Conservation (phyloP, 2,888 invertebrate genomes). For the Zygothrica quintamaculata region DNA sequence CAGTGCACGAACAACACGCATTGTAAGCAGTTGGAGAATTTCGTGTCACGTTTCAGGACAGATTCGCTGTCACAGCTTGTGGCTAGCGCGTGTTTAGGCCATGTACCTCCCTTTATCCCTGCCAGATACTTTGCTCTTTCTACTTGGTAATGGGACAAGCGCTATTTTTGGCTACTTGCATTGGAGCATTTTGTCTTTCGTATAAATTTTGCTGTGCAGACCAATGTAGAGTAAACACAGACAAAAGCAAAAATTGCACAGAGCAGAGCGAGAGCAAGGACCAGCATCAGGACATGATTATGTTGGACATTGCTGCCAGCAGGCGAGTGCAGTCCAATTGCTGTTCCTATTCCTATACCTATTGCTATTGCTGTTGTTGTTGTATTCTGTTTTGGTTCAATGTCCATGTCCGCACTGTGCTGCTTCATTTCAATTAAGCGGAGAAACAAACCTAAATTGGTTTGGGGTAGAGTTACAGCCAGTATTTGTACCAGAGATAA, state of each 20-base stretch:
- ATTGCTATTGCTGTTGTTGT: too few relatives aligned
- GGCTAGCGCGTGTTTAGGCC: conserved; percentile 72
- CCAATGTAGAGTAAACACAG: neutral
- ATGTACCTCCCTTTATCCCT: conserved; percentile 21
- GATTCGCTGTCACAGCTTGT: conserved; percentile 67
- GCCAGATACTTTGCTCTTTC: conserved; percentile 3
- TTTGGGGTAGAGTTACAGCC: conserved; percentile 26
- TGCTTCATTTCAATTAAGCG: conserved; percentile 73
- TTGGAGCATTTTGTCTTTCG: conserved; percentile 75
- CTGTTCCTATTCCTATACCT: too few relatives aligned
- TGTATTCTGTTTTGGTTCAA: conserved; percentile 13
- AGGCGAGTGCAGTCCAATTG: conserved; percentile 16
- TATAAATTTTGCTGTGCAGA: conserved; percentile 71
- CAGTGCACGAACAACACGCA: conserved; percentile 38
- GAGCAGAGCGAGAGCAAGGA: conserved; percentile 8
- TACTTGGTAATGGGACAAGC: conserved; percentile 68
- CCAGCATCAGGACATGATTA: conserved; percentile 70
- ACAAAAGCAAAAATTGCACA: neutral
- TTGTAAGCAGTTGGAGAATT: conserved; percentile 48
- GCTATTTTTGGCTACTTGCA: conserved; percentile 66
- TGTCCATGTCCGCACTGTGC: conserved; percentile 40
- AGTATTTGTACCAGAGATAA: conserved; percentile 22
- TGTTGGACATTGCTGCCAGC: conserved; percentile 63
- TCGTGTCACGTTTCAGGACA: conserved; percentile 63
- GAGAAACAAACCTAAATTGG: conserved; percentile 42